phyloP scores from a whole-genome alignment of 2,113 vertebrate species.

The Zosterops japonicus region DNA sequence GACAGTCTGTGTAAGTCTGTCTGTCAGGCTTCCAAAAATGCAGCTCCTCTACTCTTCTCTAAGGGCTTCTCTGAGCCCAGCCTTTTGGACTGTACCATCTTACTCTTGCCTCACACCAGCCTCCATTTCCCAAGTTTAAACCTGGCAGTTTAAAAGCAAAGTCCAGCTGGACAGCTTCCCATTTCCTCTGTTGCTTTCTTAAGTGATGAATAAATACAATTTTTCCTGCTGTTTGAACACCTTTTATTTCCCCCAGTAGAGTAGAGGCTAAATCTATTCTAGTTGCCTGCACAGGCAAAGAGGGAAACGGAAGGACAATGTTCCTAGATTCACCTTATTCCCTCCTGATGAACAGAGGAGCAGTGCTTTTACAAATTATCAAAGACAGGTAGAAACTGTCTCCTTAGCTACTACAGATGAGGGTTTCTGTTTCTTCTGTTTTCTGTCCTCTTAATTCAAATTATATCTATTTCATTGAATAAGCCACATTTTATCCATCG shows the following conservation, averaged over 20 bases:
- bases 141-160: neutral
- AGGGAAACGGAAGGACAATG: neutral
- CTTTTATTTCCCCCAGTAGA: neutral
- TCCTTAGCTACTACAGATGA: neutral
- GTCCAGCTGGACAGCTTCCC: neutral
- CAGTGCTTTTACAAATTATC: neutral
- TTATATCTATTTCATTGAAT: neutral
- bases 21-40: neutral
- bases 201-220: neutral
- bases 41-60: neutral
- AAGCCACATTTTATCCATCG: neutral
- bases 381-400: neutral
- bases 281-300: neutral
- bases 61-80: neutral
- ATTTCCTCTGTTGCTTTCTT: neutral
- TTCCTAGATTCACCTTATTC: neutral
- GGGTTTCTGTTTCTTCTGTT: neutral
- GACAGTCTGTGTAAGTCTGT: neutral
- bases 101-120: neutral
- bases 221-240: neutral
- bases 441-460: neutral
- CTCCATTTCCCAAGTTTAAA: neutral
- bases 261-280: neutral
- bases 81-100: too few species aligned
- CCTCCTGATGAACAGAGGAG: neutral